These are phyloP conservation scores for Alectoris magna DNA, from an alignment of 2,797 vertebrate genomes.

Conservation along the genomic window DNA sequence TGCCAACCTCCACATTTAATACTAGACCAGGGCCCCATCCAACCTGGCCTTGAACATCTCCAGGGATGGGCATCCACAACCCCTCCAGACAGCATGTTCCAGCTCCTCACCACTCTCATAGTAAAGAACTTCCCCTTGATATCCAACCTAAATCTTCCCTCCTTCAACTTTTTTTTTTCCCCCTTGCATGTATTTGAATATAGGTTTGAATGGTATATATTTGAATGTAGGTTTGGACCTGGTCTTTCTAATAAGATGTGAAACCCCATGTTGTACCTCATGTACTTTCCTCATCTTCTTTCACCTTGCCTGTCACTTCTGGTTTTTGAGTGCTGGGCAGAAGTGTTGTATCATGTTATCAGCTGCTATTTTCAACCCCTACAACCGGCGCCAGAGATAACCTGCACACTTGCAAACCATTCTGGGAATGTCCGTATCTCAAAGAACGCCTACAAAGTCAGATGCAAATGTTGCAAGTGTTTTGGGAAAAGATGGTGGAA, in stretches of 20 bases:
- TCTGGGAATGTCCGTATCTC: constrained; percentile 15
- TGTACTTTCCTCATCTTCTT: not conserved
- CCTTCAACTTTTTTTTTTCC: too few species aligned
- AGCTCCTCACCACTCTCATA: too few species aligned
- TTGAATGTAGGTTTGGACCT: not conserved
- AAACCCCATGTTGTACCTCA: not conserved
- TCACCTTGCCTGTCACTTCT: constrained; percentile 12
- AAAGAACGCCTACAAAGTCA: not conserved
- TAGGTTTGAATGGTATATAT: too few species aligned
- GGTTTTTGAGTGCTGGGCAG: not conserved
- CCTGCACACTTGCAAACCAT: not conserved
- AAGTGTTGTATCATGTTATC: not conserved
- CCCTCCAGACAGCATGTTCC: too few species aligned
- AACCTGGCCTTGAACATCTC: too few species aligned
- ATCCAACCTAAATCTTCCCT: too few species aligned
- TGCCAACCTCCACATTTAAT: too few species aligned
- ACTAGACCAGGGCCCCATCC: too few species aligned
- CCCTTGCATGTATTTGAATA: too few species aligned
- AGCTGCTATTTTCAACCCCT: constrained; percentile 21
- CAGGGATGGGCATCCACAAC: too few species aligned
- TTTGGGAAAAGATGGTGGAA: not conserved
- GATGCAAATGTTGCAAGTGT: not conserved
- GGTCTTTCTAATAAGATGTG: not conserved
- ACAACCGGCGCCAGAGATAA: not conserved
- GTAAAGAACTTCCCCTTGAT: too few species aligned